Conservation (phyloP, 2,113 vertebrate genomes). For the Suricata suricatta region DNA sequence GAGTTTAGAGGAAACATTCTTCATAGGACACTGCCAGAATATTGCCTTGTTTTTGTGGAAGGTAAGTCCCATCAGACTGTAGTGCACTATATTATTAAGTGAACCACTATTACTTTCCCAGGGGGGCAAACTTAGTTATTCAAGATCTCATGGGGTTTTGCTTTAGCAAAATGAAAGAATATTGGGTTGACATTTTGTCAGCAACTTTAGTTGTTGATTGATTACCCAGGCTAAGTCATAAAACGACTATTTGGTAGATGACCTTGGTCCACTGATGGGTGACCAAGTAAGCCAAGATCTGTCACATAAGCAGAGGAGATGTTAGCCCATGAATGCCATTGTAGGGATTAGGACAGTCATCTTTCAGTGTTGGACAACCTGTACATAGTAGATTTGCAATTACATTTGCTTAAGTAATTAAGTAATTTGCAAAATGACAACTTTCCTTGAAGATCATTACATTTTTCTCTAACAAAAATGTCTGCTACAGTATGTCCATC, state of each 20-base stretch:
- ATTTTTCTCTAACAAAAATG: not conserved
- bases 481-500: not conserved
- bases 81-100: not conserved
- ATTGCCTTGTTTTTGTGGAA: not conserved
- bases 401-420: not conserved
- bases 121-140: not conserved
- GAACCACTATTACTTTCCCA: not conserved
- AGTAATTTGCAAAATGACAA: not conserved
- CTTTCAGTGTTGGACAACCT: not conserved
- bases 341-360: not conserved
- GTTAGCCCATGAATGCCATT: not conserved
- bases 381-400: not conserved
- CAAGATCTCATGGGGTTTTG: not conserved
- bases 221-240: not conserved
- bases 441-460: not conserved
- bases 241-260: not conserved
- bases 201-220: not conserved
- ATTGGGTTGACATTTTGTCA: not conserved
- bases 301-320: not conserved
- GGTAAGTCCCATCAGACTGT: not conserved
- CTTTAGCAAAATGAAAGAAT: not conserved
- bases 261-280: not conserved
- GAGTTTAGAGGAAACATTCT: not conserved
- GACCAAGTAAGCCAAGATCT: not conserved
- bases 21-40: not conserved